Evolutionary conservation across 2,888 invertebrate genomes (phyloP).

Genomic region (Plagodis pulveraria): DNA sequence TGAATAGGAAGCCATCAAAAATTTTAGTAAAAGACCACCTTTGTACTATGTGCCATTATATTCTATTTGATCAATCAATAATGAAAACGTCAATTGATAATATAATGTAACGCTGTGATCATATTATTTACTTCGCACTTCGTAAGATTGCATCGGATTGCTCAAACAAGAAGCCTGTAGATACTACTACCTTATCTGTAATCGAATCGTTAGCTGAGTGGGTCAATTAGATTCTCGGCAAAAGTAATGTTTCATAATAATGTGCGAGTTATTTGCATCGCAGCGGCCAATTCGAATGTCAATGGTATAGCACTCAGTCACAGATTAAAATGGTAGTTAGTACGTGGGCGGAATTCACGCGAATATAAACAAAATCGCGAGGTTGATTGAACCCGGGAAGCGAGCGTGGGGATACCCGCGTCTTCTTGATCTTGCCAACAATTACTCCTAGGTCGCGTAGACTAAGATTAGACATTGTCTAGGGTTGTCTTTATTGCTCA

Average conservation of each 20-base stretch:
- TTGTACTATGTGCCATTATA: too few relatives aligned
- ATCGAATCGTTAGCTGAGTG: slow-evolving; percentile 2
- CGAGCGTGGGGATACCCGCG: slow-evolving; percentile 46
- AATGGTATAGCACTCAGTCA: slow-evolving; percentile 61
- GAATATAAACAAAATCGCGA: slow-evolving; percentile 61
- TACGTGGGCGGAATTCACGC: slow-evolving; percentile 43
- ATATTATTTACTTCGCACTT: too few relatives aligned
- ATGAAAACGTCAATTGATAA: too few relatives aligned
- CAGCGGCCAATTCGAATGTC: slow-evolving; percentile 66
- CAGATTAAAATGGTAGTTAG: slow-evolving; percentile 24
- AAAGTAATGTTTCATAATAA: slow-evolving; percentile 45
- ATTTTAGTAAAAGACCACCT: too few relatives aligned
- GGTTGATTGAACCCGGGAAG: slow-evolving; percentile 63
- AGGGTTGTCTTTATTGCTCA: slow-evolving; percentile 2
- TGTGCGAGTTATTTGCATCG: slow-evolving; percentile 61
- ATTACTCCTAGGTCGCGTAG: slow-evolving; percentile 44
- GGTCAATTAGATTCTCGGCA: slow-evolving; percentile 42
- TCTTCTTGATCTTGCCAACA: slow-evolving; percentile 43
- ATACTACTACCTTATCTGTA: slow-evolving; percentile 10
- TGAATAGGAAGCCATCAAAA: too few relatives aligned
- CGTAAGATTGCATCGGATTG: too few relatives aligned
- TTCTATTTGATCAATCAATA: too few relatives aligned
- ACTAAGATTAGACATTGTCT: slow-evolving; percentile 42
- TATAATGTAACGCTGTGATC: too few relatives aligned
- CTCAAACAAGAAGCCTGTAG: too few relatives aligned